Percentiles rank a stretch among this genome's conserved stretches.
Conservation (phyloP, 2,888 invertebrate genomes). For the Drosophila diplacantha region DNA sequence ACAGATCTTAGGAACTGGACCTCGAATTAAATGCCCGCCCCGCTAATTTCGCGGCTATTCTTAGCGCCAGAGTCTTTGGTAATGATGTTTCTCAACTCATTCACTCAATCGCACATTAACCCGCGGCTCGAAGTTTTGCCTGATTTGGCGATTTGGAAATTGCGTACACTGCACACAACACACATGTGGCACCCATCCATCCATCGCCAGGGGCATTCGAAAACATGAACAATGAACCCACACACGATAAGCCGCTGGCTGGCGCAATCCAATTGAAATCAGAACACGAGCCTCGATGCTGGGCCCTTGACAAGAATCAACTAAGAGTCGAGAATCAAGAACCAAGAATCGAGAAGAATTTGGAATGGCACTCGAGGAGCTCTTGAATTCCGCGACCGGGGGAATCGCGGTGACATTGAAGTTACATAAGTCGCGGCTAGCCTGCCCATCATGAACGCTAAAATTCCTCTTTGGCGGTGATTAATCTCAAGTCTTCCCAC, state of each 20-base stretch:
- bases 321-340: constrained; percentile 8
- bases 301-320: constrained; percentile 30
- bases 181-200: constrained; percentile 37
- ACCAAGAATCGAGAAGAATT: constrained; percentile 16
- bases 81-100: constrained; percentile 30
- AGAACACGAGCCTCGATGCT: constrained; percentile 23
- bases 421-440: constrained; percentile 21
- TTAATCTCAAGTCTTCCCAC: constrained; percentile 15
- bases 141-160: constrained; percentile 32
- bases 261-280: constrained; percentile 36
- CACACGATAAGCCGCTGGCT: constrained; percentile 40
- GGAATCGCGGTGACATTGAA: constrained; percentile 19
- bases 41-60: constrained; percentile 35
- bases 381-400: constrained; percentile 17
- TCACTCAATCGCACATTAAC: constrained; percentile 47
- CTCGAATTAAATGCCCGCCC: constrained; percentile 21
- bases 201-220: constrained; percentile 30
- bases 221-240: constrained; percentile 38
- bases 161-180: constrained; percentile 28
- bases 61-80: constrained; percentile 21
- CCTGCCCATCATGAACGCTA: neutral
- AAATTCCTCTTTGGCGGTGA: constrained; percentile 4
- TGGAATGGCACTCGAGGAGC: constrained; percentile 30
- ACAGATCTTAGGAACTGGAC: constrained; percentile 31
- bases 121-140: constrained; percentile 2